phyloP scores from a whole-genome alignment of 2,888 invertebrate species.

The Himalopsyche tibetana region DNA sequence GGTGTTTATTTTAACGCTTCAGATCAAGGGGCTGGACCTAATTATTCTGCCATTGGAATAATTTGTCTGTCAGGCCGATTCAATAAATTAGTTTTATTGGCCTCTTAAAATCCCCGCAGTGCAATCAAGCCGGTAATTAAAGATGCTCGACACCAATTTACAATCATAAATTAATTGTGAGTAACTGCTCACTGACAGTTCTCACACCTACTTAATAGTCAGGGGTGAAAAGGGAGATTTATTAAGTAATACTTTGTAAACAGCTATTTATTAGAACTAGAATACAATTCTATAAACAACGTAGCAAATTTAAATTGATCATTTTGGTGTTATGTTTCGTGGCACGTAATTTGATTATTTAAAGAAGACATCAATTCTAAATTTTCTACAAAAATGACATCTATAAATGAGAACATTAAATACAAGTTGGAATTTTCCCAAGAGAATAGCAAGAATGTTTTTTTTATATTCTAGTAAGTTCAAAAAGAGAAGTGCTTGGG shows the following conservation, averaged over 20 bases:
- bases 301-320: no score
- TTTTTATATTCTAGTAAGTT: no score
- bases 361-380: no score
- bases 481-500: no score
- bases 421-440: no score
- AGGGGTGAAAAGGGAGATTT: background rate
- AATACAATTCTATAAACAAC: no score
- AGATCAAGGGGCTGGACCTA: slow-evolving; percentile 23
- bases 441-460: no score
- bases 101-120: slow-evolving; percentile 1
- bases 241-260: background rate
- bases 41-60: slow-evolving; percentile 36
- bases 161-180: background rate
- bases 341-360: no score
- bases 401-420: no score
- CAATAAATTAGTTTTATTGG: slow-evolving; percentile 35
- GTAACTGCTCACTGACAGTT: slow-evolving; percentile 1
- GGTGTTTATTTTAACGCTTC: background rate
- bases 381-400: no score
- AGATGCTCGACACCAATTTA: slow-evolving; percentile 15
- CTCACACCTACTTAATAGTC: slow-evolving; percentile 3
- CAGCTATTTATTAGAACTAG: no score
- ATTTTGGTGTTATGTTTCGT: no score
- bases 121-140: slow-evolving; percentile 1
- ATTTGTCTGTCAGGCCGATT: background rate